These are phyloP conservation scores for Microchirus variegatus DNA, from an alignment of 2,797 vertebrate genomes.

Conservation along the genomic window DNA sequence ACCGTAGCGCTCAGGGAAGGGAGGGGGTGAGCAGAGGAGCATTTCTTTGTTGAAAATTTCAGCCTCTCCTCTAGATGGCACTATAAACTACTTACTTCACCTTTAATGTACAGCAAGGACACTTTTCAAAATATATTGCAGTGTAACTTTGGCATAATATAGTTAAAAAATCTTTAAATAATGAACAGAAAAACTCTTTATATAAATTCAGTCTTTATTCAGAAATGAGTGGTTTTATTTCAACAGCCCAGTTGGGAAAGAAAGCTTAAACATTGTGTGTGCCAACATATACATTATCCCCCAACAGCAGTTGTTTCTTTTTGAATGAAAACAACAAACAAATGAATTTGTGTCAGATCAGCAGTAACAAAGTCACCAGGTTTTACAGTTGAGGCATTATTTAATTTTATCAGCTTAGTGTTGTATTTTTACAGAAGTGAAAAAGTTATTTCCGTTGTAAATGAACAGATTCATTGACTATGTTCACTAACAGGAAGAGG, in stretches of 20 bases:
- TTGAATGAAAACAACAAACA: conserved; percentile 18
- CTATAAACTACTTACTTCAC: no score
- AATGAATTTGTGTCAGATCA: not conserved
- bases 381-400: not conserved
- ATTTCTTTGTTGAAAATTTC: no score
- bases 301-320: conserved; percentile 16
- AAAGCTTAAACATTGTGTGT: conserved; percentile 17
- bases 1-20: no score
- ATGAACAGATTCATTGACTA: not conserved
- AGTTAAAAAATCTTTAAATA: conserved; percentile 3
- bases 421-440: not conserved
- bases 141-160: no score
- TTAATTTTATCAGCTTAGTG: conserved; percentile 44
- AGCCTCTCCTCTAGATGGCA: no score
- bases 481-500: not conserved
- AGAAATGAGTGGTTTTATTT: conserved; percentile 25
- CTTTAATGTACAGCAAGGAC: no score
- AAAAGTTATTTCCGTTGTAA: no score
- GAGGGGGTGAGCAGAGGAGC: no score
- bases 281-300: conserved; percentile 9
- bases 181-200: conserved; percentile 3
- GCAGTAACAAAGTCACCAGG: not conserved
- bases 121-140: no score
- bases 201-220: conserved; percentile 63
- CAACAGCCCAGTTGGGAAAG: conserved; percentile 21